These are phyloP conservation scores for Holacanthella duospinosa DNA, from an alignment of 2,888 invertebrate genomes.

Conservation along the genomic window DNA sequence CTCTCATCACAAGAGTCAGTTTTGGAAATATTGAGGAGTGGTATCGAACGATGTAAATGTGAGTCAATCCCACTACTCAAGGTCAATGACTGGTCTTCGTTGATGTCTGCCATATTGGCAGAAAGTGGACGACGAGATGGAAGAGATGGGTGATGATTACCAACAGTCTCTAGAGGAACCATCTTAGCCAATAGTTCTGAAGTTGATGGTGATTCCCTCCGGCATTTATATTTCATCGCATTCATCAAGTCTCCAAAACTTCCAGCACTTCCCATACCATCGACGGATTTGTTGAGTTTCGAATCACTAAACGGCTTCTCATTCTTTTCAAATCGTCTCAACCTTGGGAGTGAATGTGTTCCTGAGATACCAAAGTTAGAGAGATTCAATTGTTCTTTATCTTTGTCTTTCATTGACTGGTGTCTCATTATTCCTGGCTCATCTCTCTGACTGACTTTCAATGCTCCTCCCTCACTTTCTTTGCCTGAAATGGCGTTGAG, in stretches of 20 bases:
- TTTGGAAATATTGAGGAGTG: constrained; percentile 19
- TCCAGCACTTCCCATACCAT: constrained; percentile 41
- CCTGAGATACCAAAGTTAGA: constrained; percentile 6
- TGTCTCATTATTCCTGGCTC: neutral
- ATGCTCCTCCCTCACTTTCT: neutral
- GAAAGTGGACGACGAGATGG: constrained; percentile 12
- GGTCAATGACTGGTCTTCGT: neutral
- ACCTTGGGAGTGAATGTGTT: constrained; percentile 22
- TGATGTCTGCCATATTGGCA: constrained; percentile 8
- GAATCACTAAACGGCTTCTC: neutral
- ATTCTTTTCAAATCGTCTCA: constrained; percentile 12
- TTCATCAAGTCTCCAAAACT: constrained; percentile 74
- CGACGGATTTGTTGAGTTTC: neutral
- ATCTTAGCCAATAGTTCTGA: constrained; percentile 58
- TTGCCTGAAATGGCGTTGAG: neutral
- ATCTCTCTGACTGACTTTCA: neutral
- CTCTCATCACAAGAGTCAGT: constrained; percentile 13
- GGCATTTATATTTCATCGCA: constrained; percentile 58
- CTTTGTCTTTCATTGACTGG: neutral
- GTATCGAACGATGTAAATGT: neutral
- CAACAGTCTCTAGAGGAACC: constrained; percentile 62
- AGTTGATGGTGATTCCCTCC: constrained; percentile 56
- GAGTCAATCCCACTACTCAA: neutral
- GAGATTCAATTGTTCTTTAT: neutral
- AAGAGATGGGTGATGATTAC: constrained; percentile 39